Base-by-base conservation (phyloP, 2,888 invertebrate genomes). In the Cheiracanthium punctorium region DNA sequence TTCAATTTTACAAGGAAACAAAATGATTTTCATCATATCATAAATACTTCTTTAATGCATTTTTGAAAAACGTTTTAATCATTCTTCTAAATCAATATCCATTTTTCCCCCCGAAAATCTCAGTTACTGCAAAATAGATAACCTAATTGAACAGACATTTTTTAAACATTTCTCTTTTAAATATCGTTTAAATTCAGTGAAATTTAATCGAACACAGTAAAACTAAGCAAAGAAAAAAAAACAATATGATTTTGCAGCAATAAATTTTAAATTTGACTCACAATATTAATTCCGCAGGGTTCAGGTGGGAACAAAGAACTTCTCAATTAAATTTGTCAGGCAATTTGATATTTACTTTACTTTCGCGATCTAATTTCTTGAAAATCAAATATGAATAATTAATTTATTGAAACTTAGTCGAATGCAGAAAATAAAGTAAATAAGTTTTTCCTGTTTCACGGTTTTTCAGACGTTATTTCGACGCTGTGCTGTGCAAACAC, bases 311-410 rank as follows among this genome's bases (percentile, higher is more conserved):
- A 84, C 84, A 84, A 84, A 73, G 79, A 73, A 30, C 10, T 32
- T 73, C 79, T 85, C 74, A 80, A 85, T 85, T 85, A 80, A 85
- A 85, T 85, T 85, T 85, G 48, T 65, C 74, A 75, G 74, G 85
- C 85, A 85, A 85, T 85, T 85, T 85, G 80, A 80, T 85, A 80
- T 85, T 85, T 80, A 75, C 80, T 74, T 85, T 85, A 80, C 80
- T 70, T 85, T 85, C 85, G n/a, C 85, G 74, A 85, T 85, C 85
- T 85, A 85, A 85, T 85, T 85, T 80, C 75, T 80, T 32, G 74
- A 73, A 85, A 80, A 85, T 85, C 85, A 85, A 85, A 85, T 85
- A 85, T 85, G 85, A 85, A 85, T 85, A 85, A 85, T 85, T 85
- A 85, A 85, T 85, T 85, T 85, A 85, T 85, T 85, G 85, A 80